Evolutionary conservation across 2,113 vertebrate species (phyloP), one percentile per base, ranked within the genome.

Genomic region (Corvus hawaiiensis): DNA sequence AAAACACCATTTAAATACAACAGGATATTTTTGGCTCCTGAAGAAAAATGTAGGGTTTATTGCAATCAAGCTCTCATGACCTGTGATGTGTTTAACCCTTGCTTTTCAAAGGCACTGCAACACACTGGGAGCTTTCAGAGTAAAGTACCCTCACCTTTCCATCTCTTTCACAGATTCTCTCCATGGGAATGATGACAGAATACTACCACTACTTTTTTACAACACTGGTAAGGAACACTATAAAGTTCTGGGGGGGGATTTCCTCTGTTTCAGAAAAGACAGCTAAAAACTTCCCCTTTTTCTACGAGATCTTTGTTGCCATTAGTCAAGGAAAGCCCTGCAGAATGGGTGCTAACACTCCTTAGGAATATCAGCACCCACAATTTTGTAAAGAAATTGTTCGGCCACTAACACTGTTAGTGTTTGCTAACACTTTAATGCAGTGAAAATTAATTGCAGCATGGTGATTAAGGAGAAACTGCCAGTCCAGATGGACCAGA

Each of bases 131-230:
- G 27, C 14, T 63, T 39, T 22, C n/a, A 49, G 28, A 56, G 16
- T 23, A 10, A 87, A 76, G 28, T 22, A 35, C 32, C 49, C 46
- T 82, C 67, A 69, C 27, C 35, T 89, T 81, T 81, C 62, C 63
- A 68, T 95, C 46, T 93, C 89, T 95, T 94, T 28, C 97, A 93
- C 94, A 99, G 99, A 98, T 99, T 88, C 98, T 99, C 49, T 99
- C 99, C 81, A 99, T 99, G 99, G 99, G 99, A 68, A 99, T 99
- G 99, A 99, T 99, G 99, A 99, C 99, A 1, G 99, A 99, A 94
- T 99, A 99, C 91, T 99, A 99, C 92, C 99, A 99, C 95, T 99
- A 99, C 97, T 99, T 99, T 97, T 99, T 99, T 96, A 99, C 99
- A 55, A 99, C 99, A 26, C 94, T 99, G 98, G 99, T 99, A 98